These are phyloP conservation scores for Dolichopus griseipennis DNA, from an alignment of 2,888 invertebrate species.

Conservation along the genomic window DNA sequence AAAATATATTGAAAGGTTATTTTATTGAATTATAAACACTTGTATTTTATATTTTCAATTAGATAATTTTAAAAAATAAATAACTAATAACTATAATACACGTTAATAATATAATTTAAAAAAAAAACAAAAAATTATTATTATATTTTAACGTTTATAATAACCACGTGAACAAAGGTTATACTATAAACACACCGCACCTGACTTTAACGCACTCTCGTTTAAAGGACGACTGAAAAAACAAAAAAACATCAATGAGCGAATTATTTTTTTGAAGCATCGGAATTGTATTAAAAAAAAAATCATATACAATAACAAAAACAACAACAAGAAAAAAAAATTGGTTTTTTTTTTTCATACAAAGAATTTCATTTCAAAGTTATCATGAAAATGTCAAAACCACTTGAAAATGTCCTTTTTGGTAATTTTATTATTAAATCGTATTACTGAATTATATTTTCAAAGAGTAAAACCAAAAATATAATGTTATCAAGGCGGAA, in stretches of 20 bases:
- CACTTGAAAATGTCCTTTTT: conserved; percentile 4
- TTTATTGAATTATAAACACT: too few relatives aligned
- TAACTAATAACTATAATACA: too few relatives aligned
- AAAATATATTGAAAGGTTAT: too few relatives aligned
- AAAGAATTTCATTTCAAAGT: not conserved
- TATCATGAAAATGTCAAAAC: not conserved
- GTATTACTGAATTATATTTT: not conserved
- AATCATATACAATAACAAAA: not conserved
- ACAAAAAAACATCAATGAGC: conserved; percentile 6
- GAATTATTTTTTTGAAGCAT: not conserved
- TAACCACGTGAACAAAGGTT: not conserved
- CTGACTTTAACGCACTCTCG: conserved; percentile 3
- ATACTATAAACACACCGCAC: not conserved
- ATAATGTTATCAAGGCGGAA: too few relatives aligned
- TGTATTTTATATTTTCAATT: too few relatives aligned
- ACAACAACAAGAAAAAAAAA: not conserved
- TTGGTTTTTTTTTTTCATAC: too few relatives aligned
- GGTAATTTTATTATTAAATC: conserved; percentile 1
- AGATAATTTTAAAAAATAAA: too few relatives aligned
- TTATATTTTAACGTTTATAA: not conserved
- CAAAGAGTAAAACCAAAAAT: too few relatives aligned
- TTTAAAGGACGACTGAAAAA: conserved; percentile 6
- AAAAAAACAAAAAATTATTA: not conserved
- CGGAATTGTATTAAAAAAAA: not conserved
- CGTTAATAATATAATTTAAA: too few relatives aligned